Percentiles rank a stretch among this genome's conserved stretches.
Conservation (phyloP, 2,113 vertebrate genomes). For the Pseudorectes ferrugineus region DNA sequence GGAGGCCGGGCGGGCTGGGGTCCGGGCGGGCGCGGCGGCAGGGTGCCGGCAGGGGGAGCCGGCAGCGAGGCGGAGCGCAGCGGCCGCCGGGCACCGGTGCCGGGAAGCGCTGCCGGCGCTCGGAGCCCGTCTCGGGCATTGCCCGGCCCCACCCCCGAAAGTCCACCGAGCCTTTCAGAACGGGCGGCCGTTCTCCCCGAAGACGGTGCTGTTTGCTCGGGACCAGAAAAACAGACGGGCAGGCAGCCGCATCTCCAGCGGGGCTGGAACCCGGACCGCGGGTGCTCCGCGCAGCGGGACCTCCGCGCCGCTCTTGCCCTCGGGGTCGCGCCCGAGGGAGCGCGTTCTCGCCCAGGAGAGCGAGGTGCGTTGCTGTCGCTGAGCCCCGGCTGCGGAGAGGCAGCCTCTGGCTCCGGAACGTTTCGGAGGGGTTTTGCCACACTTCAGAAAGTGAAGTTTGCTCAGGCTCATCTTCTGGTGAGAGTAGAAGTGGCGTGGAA, state of each 20-base stretch:
- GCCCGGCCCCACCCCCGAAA: not conserved
- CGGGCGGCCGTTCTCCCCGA: not conserved
- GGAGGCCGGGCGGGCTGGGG: not conserved
- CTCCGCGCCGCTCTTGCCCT: not conserved
- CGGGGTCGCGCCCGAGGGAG: not conserved
- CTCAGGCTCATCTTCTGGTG: not conserved
- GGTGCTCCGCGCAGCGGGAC: not conserved
- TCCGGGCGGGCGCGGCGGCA: not conserved
- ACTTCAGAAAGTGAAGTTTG: constrained; percentile 19
- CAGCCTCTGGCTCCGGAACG: not conserved
- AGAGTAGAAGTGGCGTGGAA: not conserved
- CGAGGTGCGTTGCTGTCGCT: not conserved
- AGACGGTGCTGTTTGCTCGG: not conserved
- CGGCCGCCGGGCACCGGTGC: not conserved
- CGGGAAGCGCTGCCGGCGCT: not conserved
- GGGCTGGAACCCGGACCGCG: not conserved
- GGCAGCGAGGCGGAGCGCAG: not conserved
- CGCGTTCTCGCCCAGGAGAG: not conserved
- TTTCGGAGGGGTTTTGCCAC: not conserved
- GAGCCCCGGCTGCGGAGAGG: not conserved
- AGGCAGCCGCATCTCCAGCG: not conserved
- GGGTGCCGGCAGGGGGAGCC: constrained; percentile 64
- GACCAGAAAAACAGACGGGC: not conserved
- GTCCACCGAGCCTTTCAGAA: not conserved
- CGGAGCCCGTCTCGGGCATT: not conserved